A percentile compares a stretch with the other conserved stretches of the same genome.
Evolutionary conservation across 2,888 invertebrate genomes (phyloP).

Genomic region (Apodemia mormo): DNA sequence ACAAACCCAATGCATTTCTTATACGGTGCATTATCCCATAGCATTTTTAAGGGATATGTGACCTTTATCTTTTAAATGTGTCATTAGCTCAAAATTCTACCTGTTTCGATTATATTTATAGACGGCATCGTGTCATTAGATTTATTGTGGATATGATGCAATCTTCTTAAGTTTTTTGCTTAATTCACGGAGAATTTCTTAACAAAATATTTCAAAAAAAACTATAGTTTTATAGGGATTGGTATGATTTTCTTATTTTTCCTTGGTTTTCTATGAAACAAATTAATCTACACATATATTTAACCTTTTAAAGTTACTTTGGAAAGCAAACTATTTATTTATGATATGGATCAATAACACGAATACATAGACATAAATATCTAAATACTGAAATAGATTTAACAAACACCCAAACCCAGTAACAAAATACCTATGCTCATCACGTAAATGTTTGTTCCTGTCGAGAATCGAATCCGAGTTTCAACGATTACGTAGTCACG

Average conservation of each 20-base stretch:
- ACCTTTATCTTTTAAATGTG: constrained; percentile 40
- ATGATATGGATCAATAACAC: too few relatives aligned
- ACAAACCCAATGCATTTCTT: constrained; percentile 33
- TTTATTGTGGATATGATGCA: constrained; percentile 81
- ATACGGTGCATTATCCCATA: constrained; percentile 34
- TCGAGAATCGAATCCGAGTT: too few relatives aligned
- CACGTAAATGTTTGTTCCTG: too few relatives aligned
- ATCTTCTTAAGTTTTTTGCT: constrained; percentile 71
- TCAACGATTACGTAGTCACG: too few relatives aligned
- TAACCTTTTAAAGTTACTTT: too few relatives aligned
- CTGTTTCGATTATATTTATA: constrained; percentile 78
- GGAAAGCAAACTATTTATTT: too few relatives aligned
- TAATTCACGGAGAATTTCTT: constrained; percentile 29
- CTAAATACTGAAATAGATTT: too few relatives aligned
- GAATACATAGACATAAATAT: too few relatives aligned
- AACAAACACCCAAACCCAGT: too few relatives aligned
- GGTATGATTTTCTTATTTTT: background rate
- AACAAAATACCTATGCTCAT: too few relatives aligned
- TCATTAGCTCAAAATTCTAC: constrained; percentile 78
- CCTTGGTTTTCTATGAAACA: background rate
- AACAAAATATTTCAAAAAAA: constrained; percentile 36
- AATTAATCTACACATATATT: too few relatives aligned
- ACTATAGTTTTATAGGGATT: background rate
- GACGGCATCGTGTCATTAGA: constrained; percentile 80
- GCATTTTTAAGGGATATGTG: constrained; percentile 37